These are phyloP conservation scores for Acinonyx jubatus DNA, from an alignment of 2,113 vertebrate species.

Conservation along the genomic window DNA sequence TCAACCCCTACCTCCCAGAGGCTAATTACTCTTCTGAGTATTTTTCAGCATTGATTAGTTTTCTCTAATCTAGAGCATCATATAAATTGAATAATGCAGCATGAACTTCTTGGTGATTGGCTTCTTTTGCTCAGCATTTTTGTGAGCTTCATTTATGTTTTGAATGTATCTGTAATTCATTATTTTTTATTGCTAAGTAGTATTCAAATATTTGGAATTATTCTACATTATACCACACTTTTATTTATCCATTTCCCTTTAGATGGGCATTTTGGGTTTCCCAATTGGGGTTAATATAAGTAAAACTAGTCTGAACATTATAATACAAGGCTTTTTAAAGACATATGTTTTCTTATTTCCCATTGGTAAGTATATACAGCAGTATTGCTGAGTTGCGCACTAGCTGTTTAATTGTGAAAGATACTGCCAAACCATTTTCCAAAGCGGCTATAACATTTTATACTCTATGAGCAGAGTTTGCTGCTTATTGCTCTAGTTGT, in stretches of 20 bases:
- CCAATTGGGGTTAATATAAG: background rate
- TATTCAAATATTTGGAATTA: background rate
- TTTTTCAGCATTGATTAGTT: background rate
- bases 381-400: background rate
- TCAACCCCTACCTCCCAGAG: background rate
- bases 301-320: background rate
- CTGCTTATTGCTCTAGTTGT: background rate
- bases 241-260: background rate
- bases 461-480: background rate
- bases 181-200: background rate
- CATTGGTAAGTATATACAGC: background rate
- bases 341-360: background rate
- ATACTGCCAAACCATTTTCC: background rate
- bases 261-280: conserved; percentile 5
- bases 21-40: background rate
- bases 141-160: background rate
- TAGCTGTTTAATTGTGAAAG: background rate
- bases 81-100: background rate
- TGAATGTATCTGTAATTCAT: background rate
- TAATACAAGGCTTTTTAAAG: background rate
- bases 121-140: conserved; percentile 1
- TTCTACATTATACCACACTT: background rate
- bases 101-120: background rate
- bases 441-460: background rate
- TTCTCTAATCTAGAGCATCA: background rate